Evolutionary conservation across 2,888 invertebrate species (phyloP).

Genomic region (Epinotia bilunana): DNA sequence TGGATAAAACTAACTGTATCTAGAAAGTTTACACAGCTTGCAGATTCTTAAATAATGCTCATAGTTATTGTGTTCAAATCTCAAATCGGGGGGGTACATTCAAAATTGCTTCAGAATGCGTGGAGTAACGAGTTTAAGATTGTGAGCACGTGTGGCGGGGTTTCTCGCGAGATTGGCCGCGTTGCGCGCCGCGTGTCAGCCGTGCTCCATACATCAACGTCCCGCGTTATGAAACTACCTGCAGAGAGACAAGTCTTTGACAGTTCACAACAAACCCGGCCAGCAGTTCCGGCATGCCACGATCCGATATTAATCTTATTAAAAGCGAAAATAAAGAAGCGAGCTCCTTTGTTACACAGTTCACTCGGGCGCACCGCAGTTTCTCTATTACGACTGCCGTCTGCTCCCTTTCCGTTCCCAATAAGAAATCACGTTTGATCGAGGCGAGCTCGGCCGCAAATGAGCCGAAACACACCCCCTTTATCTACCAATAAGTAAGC

Average conservation of each 20-base stretch:
- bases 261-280: constrained; percentile 55
- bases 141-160: constrained; percentile 72
- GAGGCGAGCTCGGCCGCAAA: constrained; percentile 72
- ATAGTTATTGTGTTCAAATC: constrained; percentile 58
- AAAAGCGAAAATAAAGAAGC: constrained; percentile 60
- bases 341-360: constrained; percentile 56
- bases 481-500: constrained; percentile 80
- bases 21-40: not conserved
- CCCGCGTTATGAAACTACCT: constrained; percentile 72
- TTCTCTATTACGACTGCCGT: constrained; percentile 62
- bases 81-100: constrained; percentile 69
- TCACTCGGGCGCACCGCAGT: constrained; percentile 61
- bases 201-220: constrained; percentile 74
- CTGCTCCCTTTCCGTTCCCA: constrained; percentile 68
- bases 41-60: constrained; percentile 62
- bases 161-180: constrained; percentile 63
- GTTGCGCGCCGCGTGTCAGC: constrained; percentile 51
- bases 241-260: constrained; percentile 68
- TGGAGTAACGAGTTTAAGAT: constrained; percentile 78
- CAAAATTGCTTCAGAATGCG: constrained; percentile 72
- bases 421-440: constrained; percentile 80
- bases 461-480: constrained; percentile 80
- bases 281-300: constrained; percentile 27
- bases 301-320: constrained; percentile 60
- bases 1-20: not conserved